Base-by-base conservation (phyloP, 2,888 invertebrate genomes). In the Tricholauxania praeusta region DNA sequence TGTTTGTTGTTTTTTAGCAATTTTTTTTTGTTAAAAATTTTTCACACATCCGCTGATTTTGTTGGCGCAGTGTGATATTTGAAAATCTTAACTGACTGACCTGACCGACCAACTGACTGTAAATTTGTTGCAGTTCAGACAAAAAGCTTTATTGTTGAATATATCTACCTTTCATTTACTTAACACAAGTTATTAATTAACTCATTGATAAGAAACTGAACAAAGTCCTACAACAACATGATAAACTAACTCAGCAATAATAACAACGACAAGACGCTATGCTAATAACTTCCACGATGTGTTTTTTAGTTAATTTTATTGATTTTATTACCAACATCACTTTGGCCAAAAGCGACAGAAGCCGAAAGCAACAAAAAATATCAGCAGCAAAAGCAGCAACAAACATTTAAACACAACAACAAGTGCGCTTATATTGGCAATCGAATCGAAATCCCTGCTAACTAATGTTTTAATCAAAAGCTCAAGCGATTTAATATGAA, bases 231-330 rank as follows among this genome's bases (percentile, higher is more conserved):
- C 12, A 47, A 47, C 5, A 62, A 12, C 8, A 32, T 39, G 47
- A 62, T 47, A 62, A 32, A 17, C 17, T 8, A 15, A 12, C 14
- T 32, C 32, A 47, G 48, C 63, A 22, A 47, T 19, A 51, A 47
- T 12, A 51, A 64, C 51, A 64, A 51, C 51, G 49, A 64, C 51
- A n/a, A 39, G 3, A 63, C n/a, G 28, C 64, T 51, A 49, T 49
- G 64, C 64, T 64, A 64, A 64, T 64, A n/a, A 64, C 15, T 19
- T 64, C 64, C 49, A 64, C 49, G 64, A 64, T 19, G 64, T 64
- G 64, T 64, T 64, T 39, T 4, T 39, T 39, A 39, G 39, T 39
- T 51, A 64, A 64, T 64, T 64, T 64, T 64, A 64, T 64, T 64
- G 17, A 64, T 64, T 64, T 51, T 64, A 64, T 47, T 47, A n/a